Base-by-base conservation (phyloP, 2,113 vertebrate genomes). In the Hemichromis elongatus region DNA sequence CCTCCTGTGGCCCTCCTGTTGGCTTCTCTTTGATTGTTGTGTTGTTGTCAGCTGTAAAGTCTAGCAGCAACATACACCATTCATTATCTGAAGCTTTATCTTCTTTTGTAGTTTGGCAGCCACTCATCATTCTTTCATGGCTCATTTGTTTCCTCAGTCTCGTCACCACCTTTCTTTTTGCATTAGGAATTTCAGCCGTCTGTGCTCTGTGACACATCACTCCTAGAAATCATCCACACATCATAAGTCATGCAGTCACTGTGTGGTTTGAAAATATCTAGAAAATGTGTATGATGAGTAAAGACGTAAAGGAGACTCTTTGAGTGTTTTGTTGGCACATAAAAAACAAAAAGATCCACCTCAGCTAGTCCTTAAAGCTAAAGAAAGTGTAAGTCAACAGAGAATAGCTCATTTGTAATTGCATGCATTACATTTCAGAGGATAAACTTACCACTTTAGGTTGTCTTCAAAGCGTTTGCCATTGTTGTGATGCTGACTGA, bases 371-470 rank as follows among this genome's bases (percentile, higher is more conserved):
- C 9, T 73, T 47, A 73, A 50, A 50, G 24, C 24, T 50, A 73
- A 73, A 53, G 42, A 73, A 24, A 40, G 63, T 70, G 24, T 26
- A 70, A 70, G 63, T 42, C 12, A 68, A 42, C 63, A 68, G 37
- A 68, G n/a, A 24, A 42, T 68, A 42, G 37, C 63, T 26, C 3
- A 70, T 55, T 55, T 40, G 42, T 73, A 73, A 73, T 73, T 47
- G 68, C 42, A 30, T 2, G 0, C 16, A 19, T 47, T 70, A 1
- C 7, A 28, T 28, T 12, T 75, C 16, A 37, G 6, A 56, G 9
- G 24, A 61, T 33, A 54, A 82, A 89, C 92, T 87, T 83, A 92
- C 93, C 90, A 1, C n/a, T 66, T 3, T 12, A 11, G 30, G 19
- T 18, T 73, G 9, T 77, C 77, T 82, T 84, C 66, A 80, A 21